Evolutionary conservation across 2,888 invertebrate genomes (phyloP).

Genomic region (Lapara coniferarum): DNA sequence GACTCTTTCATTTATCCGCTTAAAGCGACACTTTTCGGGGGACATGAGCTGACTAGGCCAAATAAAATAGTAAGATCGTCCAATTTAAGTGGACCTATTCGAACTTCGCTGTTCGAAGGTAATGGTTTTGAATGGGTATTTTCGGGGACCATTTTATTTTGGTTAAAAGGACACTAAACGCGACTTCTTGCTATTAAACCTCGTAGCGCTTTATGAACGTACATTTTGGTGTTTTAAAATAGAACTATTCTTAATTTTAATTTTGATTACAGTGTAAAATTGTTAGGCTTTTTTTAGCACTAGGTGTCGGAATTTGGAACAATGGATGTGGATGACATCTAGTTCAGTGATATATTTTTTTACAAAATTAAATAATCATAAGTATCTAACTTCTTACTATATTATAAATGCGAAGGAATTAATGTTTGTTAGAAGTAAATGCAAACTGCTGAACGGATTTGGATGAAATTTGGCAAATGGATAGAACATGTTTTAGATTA

Average conservation of each 20-base stretch:
- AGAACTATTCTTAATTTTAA: background rate
- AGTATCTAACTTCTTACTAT: no score
- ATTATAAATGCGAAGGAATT: no score
- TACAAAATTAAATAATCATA: no score
- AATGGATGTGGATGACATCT: no score
- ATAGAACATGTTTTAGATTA: no score
- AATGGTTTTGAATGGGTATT: background rate
- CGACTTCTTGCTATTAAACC: conserved; percentile 17
- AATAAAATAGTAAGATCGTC: conserved; percentile 34
- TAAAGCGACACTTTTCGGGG: conserved; percentile 34
- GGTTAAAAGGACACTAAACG: conserved; percentile 4
- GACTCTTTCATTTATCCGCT: conserved; percentile 34
- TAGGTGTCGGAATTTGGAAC: no score
- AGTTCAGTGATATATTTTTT: no score
- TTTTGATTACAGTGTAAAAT: background rate
- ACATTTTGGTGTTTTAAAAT: conserved; percentile 15
- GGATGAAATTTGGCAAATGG: no score
- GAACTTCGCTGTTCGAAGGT: background rate
- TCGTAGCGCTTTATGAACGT: background rate
- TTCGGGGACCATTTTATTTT: conserved; percentile 22
- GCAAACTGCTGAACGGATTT: no score
- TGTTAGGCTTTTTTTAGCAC: background rate
- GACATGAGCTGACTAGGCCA: conserved; percentile 38
- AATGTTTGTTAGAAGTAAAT: no score
- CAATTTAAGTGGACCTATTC: conserved; percentile 28